These are phyloP conservation scores for Colinus virginianus DNA, from an alignment of 2,113 vertebrate species.

Conservation along the genomic window DNA sequence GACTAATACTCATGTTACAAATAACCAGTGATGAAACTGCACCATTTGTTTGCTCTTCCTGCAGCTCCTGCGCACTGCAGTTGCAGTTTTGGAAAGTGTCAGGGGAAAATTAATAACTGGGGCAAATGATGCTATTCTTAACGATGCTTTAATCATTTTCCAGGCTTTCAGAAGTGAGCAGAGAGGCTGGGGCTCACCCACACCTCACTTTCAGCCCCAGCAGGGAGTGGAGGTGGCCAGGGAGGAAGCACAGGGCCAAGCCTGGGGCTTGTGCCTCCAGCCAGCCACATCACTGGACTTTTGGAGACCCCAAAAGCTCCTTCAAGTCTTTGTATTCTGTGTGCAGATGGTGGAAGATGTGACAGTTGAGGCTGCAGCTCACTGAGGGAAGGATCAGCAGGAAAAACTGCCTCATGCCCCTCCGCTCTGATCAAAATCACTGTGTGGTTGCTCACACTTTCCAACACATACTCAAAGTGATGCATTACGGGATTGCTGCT, in stretches of 20 bases:
- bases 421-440: neutral
- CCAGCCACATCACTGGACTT: too few relatives aligned
- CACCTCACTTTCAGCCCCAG: neutral
- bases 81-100: neutral
- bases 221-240: accelerated
- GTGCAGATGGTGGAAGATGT: slow-evolving; percentile 1
- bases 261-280: too few relatives aligned
- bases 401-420: slow-evolving; percentile 37
- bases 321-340: neutral
- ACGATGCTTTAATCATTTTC: slow-evolving; percentile 14
- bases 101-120: slow-evolving; percentile 12
- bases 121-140: neutral
- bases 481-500: neutral
- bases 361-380: neutral
- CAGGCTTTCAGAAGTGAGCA: neutral
- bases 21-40: neutral
- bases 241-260: neutral
- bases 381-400: neutral
- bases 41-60: neutral
- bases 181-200: neutral
- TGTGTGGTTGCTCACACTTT: neutral
- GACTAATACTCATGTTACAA: slow-evolving; percentile 24
- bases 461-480: neutral
- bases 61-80: neutral
- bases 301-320: neutral